Base-by-base conservation (phyloP, 2,888 invertebrate genomes). In the Kuschelorhynchus macadamiae region DNA sequence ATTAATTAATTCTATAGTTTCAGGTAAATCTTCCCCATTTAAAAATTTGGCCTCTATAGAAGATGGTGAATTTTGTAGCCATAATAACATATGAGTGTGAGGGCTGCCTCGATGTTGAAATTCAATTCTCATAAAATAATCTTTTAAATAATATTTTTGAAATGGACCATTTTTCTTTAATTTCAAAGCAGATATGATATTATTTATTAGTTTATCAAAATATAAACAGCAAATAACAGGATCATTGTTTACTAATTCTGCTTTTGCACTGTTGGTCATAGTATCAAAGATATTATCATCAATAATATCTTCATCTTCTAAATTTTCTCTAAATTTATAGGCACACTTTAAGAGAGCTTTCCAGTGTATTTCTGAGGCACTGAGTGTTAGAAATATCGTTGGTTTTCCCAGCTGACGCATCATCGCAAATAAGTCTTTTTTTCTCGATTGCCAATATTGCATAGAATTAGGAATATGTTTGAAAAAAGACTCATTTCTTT, bases 391-490 rank as follows among this genome's bases (percentile, higher is more conserved):
- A 79, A 83, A 74, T 73, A 77, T 72, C 73, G 82, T 82, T 61
- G 82, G 83, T 71, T 72, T 75, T 7, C 82, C 82, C 14, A 78
- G 70, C 72, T 83, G 82, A 18, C 82, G 46, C 16, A 83, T 84
- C 79, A 82, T 83, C 11, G 82, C 80, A 60, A 82, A 82, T 42
- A 82, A 71, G 73, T 83, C 80, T 73, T 73, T 77, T 78, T 82
- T 82, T 1, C 80, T 65, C 53, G 75, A 63, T 30, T 75, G 41
- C 83, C 83, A 82, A 75, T 77, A 83, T 73, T 72, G 77, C 59
- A 74, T 69, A 46, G 81, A 82, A 77, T 82, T 83, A 71, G 81
- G 81, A 52, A 83, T 78, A 1, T 67, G 75, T 11, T 75, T 68
- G 21, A 81, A 71, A 42, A 76, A 82, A 30, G 1, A 17, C 32